phyloP scores from a whole-genome alignment of 1,140 invertebrate species.

The Calliphora vicina region DNA sequence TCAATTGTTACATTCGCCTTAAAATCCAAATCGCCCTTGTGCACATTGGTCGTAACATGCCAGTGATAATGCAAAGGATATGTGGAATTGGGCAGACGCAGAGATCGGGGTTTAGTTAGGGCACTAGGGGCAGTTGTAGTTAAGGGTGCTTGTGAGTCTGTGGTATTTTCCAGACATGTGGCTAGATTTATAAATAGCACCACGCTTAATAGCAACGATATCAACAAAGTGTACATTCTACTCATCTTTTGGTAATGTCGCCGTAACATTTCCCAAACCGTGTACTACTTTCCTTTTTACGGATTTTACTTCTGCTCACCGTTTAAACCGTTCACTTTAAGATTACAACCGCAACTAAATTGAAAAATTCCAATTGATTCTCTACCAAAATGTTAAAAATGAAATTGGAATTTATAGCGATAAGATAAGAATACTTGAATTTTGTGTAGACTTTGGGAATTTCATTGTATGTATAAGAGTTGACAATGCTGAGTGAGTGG shows the following conservation, averaged over 20 bases:
- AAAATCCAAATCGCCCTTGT: slow-evolving; percentile 65
- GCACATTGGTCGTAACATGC: slow-evolving; percentile 69
- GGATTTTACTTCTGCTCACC: background rate
- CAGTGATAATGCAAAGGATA: slow-evolving; percentile 73
- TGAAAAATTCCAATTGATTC: background rate
- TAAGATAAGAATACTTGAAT: background rate
- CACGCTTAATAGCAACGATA: background rate
- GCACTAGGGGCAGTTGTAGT: background rate
- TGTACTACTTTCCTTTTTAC: background rate
- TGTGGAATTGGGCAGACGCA: slow-evolving; percentile 69
- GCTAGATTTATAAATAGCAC: background rate
- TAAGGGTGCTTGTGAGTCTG: background rate
- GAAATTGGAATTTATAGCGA: background rate
- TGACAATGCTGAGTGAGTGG: too few relatives aligned
- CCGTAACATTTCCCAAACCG: background rate
- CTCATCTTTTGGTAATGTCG: background rate
- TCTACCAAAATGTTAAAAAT: background rate
- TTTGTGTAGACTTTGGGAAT: too few relatives aligned
- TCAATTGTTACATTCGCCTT: slow-evolving; percentile 69
- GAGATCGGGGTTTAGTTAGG: slow-evolving; percentile 41
- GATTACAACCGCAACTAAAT: slow-evolving; percentile 2
- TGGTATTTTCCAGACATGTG: background rate
- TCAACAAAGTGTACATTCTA: background rate
- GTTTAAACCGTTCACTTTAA: slow-evolving; percentile 4
- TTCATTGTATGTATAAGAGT: too few relatives aligned